Evolutionary conservation across 2,888 invertebrate species (phyloP).

Genomic region (Lobophora halterata): DNA sequence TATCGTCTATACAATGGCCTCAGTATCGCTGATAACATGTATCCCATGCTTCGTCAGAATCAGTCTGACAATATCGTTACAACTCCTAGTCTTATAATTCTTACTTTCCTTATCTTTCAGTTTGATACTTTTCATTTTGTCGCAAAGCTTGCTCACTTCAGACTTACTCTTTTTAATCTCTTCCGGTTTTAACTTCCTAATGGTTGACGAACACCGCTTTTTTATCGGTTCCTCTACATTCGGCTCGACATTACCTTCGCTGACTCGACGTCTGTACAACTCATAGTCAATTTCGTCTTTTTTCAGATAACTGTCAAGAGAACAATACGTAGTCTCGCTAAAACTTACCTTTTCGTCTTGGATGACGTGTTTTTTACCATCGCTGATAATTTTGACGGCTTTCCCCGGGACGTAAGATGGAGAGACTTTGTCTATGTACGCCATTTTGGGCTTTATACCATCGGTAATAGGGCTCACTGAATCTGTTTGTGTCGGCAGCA

Average conservation of each 20-base stretch:
- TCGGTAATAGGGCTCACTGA: slow-evolving; percentile 56
- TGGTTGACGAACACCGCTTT: slow-evolving; percentile 67
- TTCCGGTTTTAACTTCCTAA: slow-evolving; percentile 61
- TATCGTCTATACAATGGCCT: slow-evolving; percentile 86
- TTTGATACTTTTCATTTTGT: slow-evolving; percentile 70
- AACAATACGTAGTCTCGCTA: slow-evolving; percentile 55
- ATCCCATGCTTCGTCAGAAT: slow-evolving; percentile 89
- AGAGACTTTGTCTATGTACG: slow-evolving; percentile 65
- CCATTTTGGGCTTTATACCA: slow-evolving; percentile 62
- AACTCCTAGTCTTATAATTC: slow-evolving; percentile 70
- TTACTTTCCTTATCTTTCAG: slow-evolving; percentile 56
- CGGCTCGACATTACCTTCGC: slow-evolving; percentile 61
- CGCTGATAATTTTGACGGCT: slow-evolving; percentile 86
- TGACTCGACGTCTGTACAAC: slow-evolving; percentile 58
- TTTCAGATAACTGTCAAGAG: slow-evolving; percentile 80
- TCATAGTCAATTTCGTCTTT: slow-evolving; percentile 66
- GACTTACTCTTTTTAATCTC: slow-evolving; percentile 72
- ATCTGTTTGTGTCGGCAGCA: slow-evolving; percentile 61
- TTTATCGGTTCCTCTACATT: slow-evolving; percentile 43
- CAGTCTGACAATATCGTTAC: slow-evolving; percentile 84
- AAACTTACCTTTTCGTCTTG: slow-evolving; percentile 65
- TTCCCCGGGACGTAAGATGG: slow-evolving; percentile 83
- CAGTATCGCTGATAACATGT: slow-evolving; percentile 89
- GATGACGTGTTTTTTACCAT: slow-evolving; percentile 63
- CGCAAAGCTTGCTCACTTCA: slow-evolving; percentile 76